These are phyloP conservation scores for Creontiades dilutus DNA, from an alignment of 2,888 invertebrate species.

Conservation along the genomic window DNA sequence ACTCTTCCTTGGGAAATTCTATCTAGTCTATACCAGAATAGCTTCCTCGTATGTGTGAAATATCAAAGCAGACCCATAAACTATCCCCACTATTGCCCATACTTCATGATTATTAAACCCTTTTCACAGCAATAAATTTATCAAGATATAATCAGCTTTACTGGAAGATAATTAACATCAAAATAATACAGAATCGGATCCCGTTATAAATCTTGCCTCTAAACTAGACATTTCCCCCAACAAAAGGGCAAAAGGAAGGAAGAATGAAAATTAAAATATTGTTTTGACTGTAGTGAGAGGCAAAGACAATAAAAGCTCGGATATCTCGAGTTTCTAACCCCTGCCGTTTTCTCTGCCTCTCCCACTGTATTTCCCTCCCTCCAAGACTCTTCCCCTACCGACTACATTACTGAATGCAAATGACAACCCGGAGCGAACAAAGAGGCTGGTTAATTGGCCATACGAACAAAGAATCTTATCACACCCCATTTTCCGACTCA, in stretches of 20 bases:
- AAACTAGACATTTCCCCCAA: not conserved
- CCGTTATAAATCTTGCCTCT: slow-evolving; percentile 21
- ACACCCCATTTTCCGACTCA: slow-evolving; percentile 70
- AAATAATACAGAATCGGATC: slow-evolving; percentile 17
- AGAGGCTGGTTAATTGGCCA: slow-evolving; percentile 72
- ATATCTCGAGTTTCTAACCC: slow-evolving; percentile 42
- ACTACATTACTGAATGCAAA: slow-evolving; percentile 73
- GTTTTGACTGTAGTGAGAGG: slow-evolving; percentile 64
- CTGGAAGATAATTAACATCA: not conserved
- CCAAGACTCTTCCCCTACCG: not conserved
- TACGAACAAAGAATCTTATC: slow-evolving; percentile 74
- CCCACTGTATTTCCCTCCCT: not conserved
- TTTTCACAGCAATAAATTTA: not conserved
- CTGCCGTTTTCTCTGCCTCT: not conserved
- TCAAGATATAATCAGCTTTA: not conserved
- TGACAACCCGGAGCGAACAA: slow-evolving; percentile 66
- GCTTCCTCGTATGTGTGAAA: too few relatives aligned
- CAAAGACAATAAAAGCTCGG: slow-evolving; percentile 43
- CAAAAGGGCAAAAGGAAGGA: not conserved
- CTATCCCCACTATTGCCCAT: too few relatives aligned
- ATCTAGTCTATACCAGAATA: too few relatives aligned
- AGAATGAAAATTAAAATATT: slow-evolving; percentile 72
- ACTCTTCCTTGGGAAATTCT: too few relatives aligned
- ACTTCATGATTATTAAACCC: too few relatives aligned
- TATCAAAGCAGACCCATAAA: too few relatives aligned